phyloP scores from a whole-genome alignment of 2,888 invertebrate species.

The Parnassius mnemosyne region DNA sequence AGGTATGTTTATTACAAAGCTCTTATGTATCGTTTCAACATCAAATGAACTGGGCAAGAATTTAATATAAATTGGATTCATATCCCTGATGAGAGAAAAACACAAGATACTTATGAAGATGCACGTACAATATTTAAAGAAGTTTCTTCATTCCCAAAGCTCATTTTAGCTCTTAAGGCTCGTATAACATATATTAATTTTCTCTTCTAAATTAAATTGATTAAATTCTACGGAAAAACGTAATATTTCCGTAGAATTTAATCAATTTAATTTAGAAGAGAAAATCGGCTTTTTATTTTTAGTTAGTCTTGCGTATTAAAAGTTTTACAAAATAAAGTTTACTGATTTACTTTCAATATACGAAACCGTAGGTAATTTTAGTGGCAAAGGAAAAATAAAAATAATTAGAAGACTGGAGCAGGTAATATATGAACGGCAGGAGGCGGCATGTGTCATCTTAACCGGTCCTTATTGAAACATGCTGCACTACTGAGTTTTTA shows the following conservation, averaged over 20 bases:
- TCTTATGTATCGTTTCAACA: slow-evolving; percentile 26
- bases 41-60: background rate
- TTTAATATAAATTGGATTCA: slow-evolving; percentile 1
- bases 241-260: too few relatives aligned
- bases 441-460: slow-evolving; percentile 47
- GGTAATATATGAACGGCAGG: slow-evolving; percentile 45
- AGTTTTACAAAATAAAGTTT: too few relatives aligned
- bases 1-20: slow-evolving; percentile 36
- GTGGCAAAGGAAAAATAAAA: background rate
- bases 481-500: slow-evolving; percentile 49
- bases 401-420: slow-evolving; percentile 31
- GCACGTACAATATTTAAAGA: background rate
- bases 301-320: too few relatives aligned
- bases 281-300: too few relatives aligned
- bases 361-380: too few relatives aligned
- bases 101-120: background rate
- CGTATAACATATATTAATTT: too few relatives aligned
- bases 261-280: too few relatives aligned
- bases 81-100: slow-evolving; percentile 8
- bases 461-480: slow-evolving; percentile 52
- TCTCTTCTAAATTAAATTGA: too few relatives aligned
- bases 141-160: too few relatives aligned
- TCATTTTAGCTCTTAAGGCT: too few relatives aligned
- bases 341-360: too few relatives aligned
- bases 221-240: too few relatives aligned